phyloP scores from a whole-genome alignment of 1,140 invertebrate species.

The Drosophila takahashii region DNA sequence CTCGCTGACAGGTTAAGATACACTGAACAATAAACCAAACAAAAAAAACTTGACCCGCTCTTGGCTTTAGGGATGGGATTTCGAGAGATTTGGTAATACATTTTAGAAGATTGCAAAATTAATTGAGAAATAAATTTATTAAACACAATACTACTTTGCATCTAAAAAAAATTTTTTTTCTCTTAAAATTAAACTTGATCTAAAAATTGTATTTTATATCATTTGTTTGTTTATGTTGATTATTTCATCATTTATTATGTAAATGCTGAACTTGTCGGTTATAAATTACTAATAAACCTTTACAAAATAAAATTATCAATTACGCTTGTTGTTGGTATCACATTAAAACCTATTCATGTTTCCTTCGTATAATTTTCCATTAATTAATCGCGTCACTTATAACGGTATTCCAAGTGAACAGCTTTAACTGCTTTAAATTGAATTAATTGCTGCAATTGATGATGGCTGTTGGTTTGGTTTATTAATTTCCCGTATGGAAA shows the following conservation, averaged over 20 bases:
- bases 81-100: not conserved
- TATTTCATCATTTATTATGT: no score
- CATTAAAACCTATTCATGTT: not conserved
- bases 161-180: no score
- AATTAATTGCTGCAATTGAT: conserved; percentile 42
- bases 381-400: conserved; percentile 26
- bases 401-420: conserved; percentile 24
- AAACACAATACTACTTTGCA: no score
- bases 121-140: no score
- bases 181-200: no score
- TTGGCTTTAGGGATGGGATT: conserved; percentile 54
- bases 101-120: no score
- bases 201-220: no score
- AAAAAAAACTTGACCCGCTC: conserved; percentile 38
- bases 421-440: conserved; percentile 44
- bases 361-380: conserved; percentile 1
- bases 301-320: no score
- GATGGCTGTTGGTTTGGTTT: conserved; percentile 16
- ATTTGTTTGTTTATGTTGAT: no score
- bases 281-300: no score
- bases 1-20: conserved; percentile 56
- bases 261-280: no score
- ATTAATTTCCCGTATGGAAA: conserved; percentile 47
- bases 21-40: conserved; percentile 38
- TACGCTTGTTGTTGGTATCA: not conserved